Base-by-base conservation (phyloP, 2,888 invertebrate species). In the Desoria tigrina region DNA sequence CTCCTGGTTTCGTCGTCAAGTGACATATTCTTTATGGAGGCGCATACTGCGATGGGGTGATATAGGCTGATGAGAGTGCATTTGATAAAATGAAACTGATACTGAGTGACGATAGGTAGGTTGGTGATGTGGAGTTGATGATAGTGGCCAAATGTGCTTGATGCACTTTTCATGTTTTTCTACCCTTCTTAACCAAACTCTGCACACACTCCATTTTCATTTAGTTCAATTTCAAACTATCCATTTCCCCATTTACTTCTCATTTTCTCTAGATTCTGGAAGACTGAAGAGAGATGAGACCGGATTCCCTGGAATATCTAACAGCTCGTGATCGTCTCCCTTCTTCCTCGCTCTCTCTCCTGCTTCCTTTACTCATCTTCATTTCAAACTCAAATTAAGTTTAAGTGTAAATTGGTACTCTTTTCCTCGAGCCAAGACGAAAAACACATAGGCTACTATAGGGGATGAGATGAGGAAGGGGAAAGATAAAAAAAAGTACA, bases 161-260 rank as follows among this genome's bases (percentile, higher is more conserved):
- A 72, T 72, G 72, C 72, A 72, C 67, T 72, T 72, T 72, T 68
- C 72, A 64, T 72, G 72, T 72, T 67, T 60, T 72, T 56, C 66
- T 56, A 55, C 61, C 66, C 66, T 65, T 65, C 55, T 64, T 50
- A n/a, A 39, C 55, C 61, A 63, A 63, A 18, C 16, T 32, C 66
- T 64, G 42, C 61, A 57, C 63, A 63, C 68, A 68, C 68, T 71
- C 71, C 66, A 71, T 71, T 71, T 66, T 71, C 71, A 71, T 71
- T 71, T 70, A 65, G 60, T 64, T 65, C 66, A 70, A 70, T 65
- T 70, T 70, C 65, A 67, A n/a, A 55, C 66, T 65, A 70, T 65
- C 66, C 63, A 66, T 67, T 67, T 64, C 58, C 66, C 61, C 55
- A 7, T 18, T 28, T 27, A 9, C n/a, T 32, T 55, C 55, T 55